phyloP scores from a whole-genome alignment of 2,797 vertebrate genomes.

The Pseudochaenichthys georgianus region DNA sequence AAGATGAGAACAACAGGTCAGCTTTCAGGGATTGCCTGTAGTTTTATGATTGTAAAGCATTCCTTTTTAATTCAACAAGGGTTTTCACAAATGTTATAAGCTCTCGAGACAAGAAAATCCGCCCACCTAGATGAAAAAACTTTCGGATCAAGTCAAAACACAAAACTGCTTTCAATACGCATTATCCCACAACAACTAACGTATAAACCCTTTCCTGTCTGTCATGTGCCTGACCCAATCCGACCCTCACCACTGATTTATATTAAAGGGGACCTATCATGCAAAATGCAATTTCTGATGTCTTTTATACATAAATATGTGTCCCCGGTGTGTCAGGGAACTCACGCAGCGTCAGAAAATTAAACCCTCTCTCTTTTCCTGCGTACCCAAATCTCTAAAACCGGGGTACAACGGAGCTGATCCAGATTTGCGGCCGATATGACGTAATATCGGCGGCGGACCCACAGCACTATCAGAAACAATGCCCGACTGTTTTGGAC shows the following conservation, averaged over 20 bases:
- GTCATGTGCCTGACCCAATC: conserved; percentile 1
- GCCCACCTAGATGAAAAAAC: background rate
- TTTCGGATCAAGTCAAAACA: background rate
- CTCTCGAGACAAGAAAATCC: background rate
- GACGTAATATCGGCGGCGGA: no score
- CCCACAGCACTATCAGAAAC: no score
- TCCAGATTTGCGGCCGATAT: no score
- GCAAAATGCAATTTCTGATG: no score
- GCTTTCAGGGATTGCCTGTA: background rate
- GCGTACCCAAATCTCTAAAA: no score
- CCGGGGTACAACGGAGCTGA: no score
- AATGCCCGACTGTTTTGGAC: no score
- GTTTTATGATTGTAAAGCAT: conserved; percentile 15
- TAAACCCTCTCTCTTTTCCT: no score
- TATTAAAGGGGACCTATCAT: background rate
- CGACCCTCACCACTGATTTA: background rate
- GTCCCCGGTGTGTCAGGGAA: no score
- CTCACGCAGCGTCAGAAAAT: no score
- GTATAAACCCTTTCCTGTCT: background rate
- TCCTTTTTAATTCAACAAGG: background rate
- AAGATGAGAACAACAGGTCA: no score
- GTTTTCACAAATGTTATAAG: background rate
- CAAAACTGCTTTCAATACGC: conserved; percentile 9
- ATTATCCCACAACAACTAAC: conserved; percentile 1
- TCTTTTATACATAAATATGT: no score